Base-by-base conservation (phyloP, 2,888 invertebrate genomes). In the Clusia tigrina region DNA sequence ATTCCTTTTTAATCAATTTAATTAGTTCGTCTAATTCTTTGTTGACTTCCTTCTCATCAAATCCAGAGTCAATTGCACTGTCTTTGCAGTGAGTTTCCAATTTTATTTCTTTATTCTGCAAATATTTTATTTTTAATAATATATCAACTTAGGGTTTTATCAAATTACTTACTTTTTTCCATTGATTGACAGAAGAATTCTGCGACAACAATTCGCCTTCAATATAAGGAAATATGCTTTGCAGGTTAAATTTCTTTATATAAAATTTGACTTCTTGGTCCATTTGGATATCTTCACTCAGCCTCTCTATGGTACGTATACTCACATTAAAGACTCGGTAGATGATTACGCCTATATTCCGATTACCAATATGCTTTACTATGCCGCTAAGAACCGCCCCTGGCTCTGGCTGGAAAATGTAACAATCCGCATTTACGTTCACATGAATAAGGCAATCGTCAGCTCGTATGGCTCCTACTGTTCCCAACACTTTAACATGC, bases 291-390 rank as follows among this genome's bases (percentile, higher is more conserved):
- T 69, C 68, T 25, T 72, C 64, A 22, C 65, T 65, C 22, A 74
- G 60, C 10, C 77, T 76, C 17, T 75, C 72, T 12, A 68, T 65
- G 67, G 86, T 85, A 64, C 86, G 86, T 51, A 90, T 84, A n/a
- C 88, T 87, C 12, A 88, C 88, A 74, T 89, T 89, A 70, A 90
- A 90, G 2, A 86, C 85, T 56, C 87, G 85, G 76, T 90, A 89
- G 1, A 90, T 86, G 56, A 90, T 83, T 46, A 88, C 87, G 9
- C 89, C 88, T 25, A 91, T 81, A 74, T 89, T 88, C 51, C 83
- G 78, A 70, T 71, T 71, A 1, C 81, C 77, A 24, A 82, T 74
- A 62, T 89, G 89, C 69, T 88, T 88, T 0, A 90, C 88, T 48
- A 86, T 78, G 15, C 89, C 90, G 71, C 83, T 85, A 12, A 90